Percentiles rank a stretch among this genome's conserved stretches.
Conservation (phyloP, 2,113 vertebrate genomes). For the Tyrannus savana region DNA sequence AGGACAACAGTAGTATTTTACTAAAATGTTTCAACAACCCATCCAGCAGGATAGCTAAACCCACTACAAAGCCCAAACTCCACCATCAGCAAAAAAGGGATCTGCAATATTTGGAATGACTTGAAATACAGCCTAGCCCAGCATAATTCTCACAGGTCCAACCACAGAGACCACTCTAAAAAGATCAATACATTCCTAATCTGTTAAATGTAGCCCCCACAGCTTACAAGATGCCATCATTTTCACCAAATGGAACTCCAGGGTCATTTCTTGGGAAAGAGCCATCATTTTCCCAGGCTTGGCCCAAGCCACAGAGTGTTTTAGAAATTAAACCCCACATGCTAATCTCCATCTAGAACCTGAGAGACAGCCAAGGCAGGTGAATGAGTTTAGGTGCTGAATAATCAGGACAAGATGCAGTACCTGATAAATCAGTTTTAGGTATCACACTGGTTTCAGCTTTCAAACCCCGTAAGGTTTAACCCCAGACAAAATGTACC, state of each 20-base stretch:
- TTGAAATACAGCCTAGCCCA: not conserved
- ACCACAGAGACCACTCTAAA: not conserved
- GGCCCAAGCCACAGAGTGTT: not conserved
- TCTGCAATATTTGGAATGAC: not conserved
- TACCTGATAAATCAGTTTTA: not conserved
- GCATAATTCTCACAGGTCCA: not conserved
- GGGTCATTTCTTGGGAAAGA: not conserved
- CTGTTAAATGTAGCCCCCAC: not conserved
- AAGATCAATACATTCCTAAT: not conserved
- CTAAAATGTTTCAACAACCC: not conserved
- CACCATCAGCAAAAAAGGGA: not conserved
- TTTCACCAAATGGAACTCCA: not conserved
- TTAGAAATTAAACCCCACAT: slow-evolving; percentile 8
- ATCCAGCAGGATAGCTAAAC: not conserved
- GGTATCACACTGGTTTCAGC: not conserved
- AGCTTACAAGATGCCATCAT: not conserved
- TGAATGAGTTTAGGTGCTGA: slow-evolving; percentile 29
- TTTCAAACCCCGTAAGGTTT: not conserved
- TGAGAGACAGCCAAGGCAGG: slow-evolving; percentile 2
- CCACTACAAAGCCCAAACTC: not conserved
- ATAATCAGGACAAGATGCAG: slow-evolving; percentile 14
- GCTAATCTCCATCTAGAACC: slow-evolving; percentile 1
- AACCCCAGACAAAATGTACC: not conserved
- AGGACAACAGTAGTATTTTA: not conserved
- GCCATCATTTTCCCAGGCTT: not conserved